Evolutionary conservation across 2,113 vertebrate genomes (phyloP), one percentile per base, ranked within the genome.

Genomic region (Vulpes vulpes): DNA sequence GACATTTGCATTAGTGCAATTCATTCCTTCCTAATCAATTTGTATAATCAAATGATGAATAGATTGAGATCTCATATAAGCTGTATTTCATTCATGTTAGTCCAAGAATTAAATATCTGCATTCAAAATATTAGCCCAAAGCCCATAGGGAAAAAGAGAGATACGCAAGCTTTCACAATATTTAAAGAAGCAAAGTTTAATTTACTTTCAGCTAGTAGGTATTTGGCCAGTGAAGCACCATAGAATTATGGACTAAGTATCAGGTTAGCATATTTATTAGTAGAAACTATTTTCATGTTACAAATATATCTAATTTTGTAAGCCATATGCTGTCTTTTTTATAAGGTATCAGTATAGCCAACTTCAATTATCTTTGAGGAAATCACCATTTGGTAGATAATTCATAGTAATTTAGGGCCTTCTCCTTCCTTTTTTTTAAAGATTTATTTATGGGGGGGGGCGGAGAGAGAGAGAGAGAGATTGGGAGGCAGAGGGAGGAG

Each of bases 181-280:
- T 38, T 93, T 57, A 89, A 5, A 55, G 67, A 95, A 25, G 67
- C 94, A 87, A 91, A 86, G 23, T 85, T 95, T 25, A 57, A 89
- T 83, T 94, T 76, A 16, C 80, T 83, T 95, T 71, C 22, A 69
- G 82, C 38, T 38, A 71, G 30, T 5, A 14, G 60, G 27, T 60
- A 83, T 86, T 59, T 95, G 35, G 82, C 32, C 83, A 91, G 51
- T 51, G 79, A 89, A 93, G n/a, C 27, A 23, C 22, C 79, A 8
- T 67, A 96, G 95, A 98, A 95, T 97, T 95, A 93, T 93, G 91
- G 94, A 97, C 84, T 84, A 67, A 71, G 43, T 23, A 23, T 76
- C 65, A 81, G 65, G 16, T 38, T 53, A 74, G 43, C 35, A 20
- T 51, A 23, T 57, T 35, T 74, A 14, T 64, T 82, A 43, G 62